Evolutionary conservation across 2,113 vertebrate species (phyloP), one percentile per base, ranked within the genome.

Genomic region (Limnothrissa miodon): DNA sequence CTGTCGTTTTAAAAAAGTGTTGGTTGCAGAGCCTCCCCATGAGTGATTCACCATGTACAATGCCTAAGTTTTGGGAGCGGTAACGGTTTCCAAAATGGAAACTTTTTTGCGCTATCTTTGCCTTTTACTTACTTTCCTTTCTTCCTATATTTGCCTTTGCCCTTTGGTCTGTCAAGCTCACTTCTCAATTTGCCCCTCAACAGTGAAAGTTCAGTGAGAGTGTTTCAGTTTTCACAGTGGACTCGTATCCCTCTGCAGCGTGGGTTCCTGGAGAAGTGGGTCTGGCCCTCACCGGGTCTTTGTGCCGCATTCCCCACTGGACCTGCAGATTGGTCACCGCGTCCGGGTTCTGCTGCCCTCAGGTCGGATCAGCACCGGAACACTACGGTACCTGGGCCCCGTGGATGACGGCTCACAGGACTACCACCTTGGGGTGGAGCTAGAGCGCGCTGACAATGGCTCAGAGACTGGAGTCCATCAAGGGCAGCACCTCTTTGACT

Each of bases 331-430:
- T 45, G 94, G 95, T 46, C 94, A 94, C 86, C 88, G 85, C 81
- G 94, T 95, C 9, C 91, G 93, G 83, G 85, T 95, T 84, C 89
- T 95, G 90, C 88, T 95, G 79, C 93, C 92, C 0, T 93, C 91
- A 3, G 93, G 94, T 8, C 88, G 93, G 46, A 91, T 95, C 88
- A 93, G 93, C 86, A 93, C 92, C 0, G 94, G 94, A 17, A 90
- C 86, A 0, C 56, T 95, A 39, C 91, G 91, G 78, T 95, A 91
- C 89, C 84, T 95, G 36, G 94, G 93, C 29, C 81, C 86, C 86
- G 90, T 94, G 89, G 90, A 92, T 83, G 92, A 91, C 82, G 93
- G 91, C 83, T 92, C 91, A 80, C 78, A 88, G 83, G 93, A 95
- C 45, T 81, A 92, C 84, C 86, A 92, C 80, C 88, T 95, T 5